A percentile compares a stretch with the other conserved stretches of the same genome.
Evolutionary conservation across 30 jellyfish, hydroid and myxozoan species (phyloP).

Genomic region (Morbakka virulenta): DNA sequence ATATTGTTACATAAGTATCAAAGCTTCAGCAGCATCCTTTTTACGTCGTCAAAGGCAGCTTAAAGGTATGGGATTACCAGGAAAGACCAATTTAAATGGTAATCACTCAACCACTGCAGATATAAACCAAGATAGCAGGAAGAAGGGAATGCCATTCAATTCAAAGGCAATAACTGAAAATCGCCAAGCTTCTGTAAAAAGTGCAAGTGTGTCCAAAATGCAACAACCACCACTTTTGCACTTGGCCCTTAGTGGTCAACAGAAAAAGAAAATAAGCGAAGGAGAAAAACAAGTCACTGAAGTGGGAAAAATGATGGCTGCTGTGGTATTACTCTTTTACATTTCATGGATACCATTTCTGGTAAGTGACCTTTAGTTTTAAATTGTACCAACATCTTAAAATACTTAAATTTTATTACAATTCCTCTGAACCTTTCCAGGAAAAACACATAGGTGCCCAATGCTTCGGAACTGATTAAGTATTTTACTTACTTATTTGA

Average conservation of each 20-base stretch:
- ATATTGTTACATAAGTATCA: slow-evolving; percentile 53
- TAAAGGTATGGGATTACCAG: slow-evolving; percentile 5
- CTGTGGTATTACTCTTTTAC: slow-evolving; percentile 50
- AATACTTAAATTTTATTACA: too few species aligned
- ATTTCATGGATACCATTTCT: slow-evolving; percentile 65
- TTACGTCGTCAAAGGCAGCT: slow-evolving; percentile 49
- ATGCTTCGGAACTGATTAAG: too few species aligned
- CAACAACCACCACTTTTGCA: too few species aligned
- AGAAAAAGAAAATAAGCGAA: slow-evolving; percentile 3
- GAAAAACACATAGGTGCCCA: too few species aligned
- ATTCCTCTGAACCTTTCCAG: too few species aligned
- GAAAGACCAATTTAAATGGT: background rate
- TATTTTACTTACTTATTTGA: too few species aligned
- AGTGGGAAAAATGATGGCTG: slow-evolving; percentile 72
- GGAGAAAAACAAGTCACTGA: slow-evolving; percentile 69
- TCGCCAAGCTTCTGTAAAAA: background rate
- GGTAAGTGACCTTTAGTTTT: slow-evolving; percentile 27
- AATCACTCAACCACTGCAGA: background rate
- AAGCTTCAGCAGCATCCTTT: slow-evolving; percentile 48
- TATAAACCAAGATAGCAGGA: background rate
- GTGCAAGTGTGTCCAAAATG: background rate
- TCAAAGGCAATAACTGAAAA: background rate
- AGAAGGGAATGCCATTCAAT: too few species aligned
- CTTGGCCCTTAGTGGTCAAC: background rate
- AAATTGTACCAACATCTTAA: too few species aligned